Evolutionary conservation across 2,113 vertebrate species (phyloP), one percentile per base, ranked within the genome.

Genomic region (Glareola pratincola): DNA sequence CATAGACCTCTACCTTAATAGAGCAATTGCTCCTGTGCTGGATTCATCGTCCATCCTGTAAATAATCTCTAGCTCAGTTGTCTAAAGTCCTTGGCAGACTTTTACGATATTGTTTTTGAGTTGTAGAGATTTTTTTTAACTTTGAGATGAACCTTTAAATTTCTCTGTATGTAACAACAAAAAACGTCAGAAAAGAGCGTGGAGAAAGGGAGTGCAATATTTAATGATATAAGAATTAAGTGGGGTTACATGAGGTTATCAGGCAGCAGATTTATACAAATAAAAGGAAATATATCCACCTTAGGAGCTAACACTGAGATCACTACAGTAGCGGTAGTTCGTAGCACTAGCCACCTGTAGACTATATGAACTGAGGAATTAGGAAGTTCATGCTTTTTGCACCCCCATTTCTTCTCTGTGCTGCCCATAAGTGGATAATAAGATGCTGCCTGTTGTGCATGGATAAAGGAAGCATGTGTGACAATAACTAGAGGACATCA

Each of bases 321-420:
- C 0, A 0, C 8, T 74, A 0, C 16, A 8, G 14, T 8, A 47
- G 9, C 48, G 9, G 6, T 4, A 18, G 13, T 56, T 26, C 24
- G 12, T 30, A 26, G 3, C 14, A 64, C 4, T 24, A 50, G 20
- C 15, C 7, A 45, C 9, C 15, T 32, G 2, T 4, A 50, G n/a
- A 45, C 6, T 60, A 29, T 30, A 1, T 6, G 34, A 73, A 86
- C 17, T 17, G 7, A 59, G 24, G 5, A 54, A 57, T 69, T 54
- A 74, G 32, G 27, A 50, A 67, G 87, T 80, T 45, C 17, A 5
- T 62, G 30, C 10, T 50, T 87, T 89, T 24, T 57, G 27, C 47
- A 45, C 8, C 16, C 29, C 4, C 1, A 54, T 85, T 85, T 76
- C 13, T 79, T n/a, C 74, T 63, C 37, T 64, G 10, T 47, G 6